Evolutionary conservation across 1,140 invertebrate genomes (phyloP).

Genomic region (Bactericera cockerelli): DNA sequence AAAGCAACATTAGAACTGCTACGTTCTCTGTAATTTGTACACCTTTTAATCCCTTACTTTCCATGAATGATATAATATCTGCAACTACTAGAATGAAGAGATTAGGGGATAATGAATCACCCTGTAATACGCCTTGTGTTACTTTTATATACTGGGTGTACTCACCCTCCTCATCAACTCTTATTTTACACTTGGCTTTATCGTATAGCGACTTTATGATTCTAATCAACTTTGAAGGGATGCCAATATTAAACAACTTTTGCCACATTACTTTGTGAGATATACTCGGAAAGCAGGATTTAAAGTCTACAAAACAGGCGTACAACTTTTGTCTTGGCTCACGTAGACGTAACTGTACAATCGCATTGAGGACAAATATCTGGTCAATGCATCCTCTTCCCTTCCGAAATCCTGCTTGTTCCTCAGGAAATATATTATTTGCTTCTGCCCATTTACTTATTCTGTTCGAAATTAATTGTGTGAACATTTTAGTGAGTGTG

Average conservation of each 20-base stretch:
- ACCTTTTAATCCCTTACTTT: not conserved
- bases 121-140: constrained; percentile 18
- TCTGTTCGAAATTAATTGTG: constrained; percentile 13
- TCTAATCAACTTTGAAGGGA: constrained; percentile 18
- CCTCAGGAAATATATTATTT: constrained; percentile 18
- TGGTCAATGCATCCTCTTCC: constrained; percentile 15
- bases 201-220: constrained; percentile 17
- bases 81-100: constrained; percentile 17
- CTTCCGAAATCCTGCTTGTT: constrained; percentile 18
- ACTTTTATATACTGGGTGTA: constrained; percentile 10
- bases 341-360: constrained; percentile 10
- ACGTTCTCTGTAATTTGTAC: constrained; percentile 7
- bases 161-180: constrained; percentile 5
- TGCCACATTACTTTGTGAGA: constrained; percentile 17
- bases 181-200: constrained; percentile 7
- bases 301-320: constrained; percentile 19
- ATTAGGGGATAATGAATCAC: constrained; percentile 13
- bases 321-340: constrained; percentile 14
- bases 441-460: constrained; percentile 16
- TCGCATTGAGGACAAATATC: constrained; percentile 13
- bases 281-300: constrained; percentile 15
- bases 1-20: constrained; percentile 12
- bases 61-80: constrained; percentile 17
- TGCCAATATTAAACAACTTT: constrained; percentile 15
- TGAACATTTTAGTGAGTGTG: constrained; percentile 18